A percentile compares a stretch with the other conserved stretches of the same genome.
Evolutionary conservation across 2,113 vertebrate species (phyloP).

Genomic region (Opisthocomus hoazin): DNA sequence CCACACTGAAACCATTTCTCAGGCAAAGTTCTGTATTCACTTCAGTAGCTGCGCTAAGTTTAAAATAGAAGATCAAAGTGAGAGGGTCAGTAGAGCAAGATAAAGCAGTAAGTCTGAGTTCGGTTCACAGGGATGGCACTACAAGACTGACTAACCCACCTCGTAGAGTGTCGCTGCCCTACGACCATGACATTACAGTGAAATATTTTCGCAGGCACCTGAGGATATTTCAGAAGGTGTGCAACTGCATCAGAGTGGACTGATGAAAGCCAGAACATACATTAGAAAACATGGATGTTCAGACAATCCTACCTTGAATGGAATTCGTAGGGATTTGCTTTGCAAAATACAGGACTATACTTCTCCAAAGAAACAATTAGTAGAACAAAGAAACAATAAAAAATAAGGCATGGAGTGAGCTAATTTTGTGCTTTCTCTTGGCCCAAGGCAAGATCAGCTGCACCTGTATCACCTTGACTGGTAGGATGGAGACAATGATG

Average conservation of each 20-base stretch:
- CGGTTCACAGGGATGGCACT: background rate
- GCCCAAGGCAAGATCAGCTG: background rate
- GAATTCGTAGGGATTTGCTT: background rate
- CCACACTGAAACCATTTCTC: background rate
- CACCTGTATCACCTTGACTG: no score
- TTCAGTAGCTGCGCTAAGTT: background rate
- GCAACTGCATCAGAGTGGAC: background rate
- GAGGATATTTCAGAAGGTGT: background rate
- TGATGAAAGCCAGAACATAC: background rate
- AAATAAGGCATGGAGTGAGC: background rate
- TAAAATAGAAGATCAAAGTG: background rate
- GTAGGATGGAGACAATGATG: background rate
- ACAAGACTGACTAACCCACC: background rate
- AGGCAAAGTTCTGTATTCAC: background rate
- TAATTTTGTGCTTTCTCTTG: background rate
- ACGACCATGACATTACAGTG: background rate
- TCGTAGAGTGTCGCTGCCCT: background rate
- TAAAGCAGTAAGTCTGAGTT: background rate
- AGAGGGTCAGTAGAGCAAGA: background rate
- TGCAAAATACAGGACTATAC: background rate
- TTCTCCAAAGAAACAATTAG: background rate
- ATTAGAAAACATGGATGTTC: background rate
- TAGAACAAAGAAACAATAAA: background rate
- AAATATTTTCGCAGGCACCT: background rate
- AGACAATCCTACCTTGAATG: background rate